Evolutionary conservation across 2,888 invertebrate species (phyloP).

Genomic region (Sepiola atlantica): DNA sequence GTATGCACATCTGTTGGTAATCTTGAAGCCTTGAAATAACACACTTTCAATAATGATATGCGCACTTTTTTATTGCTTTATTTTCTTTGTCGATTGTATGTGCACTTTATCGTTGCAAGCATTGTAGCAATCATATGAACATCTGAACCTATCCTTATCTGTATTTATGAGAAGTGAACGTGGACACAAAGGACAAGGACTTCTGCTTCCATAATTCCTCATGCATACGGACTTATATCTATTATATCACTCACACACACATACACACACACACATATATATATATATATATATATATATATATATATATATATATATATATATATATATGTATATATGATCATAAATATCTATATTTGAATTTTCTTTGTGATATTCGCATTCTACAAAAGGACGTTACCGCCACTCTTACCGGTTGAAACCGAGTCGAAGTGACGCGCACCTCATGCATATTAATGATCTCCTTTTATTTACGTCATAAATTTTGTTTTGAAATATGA

Average conservation of each 20-base stretch:
- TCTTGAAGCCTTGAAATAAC: too few species aligned
- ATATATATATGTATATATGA: not conserved
- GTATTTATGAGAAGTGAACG: not conserved
- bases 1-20: too few species aligned
- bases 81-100: not conserved
- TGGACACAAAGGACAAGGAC: not conserved
- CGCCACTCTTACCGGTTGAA: not conserved
- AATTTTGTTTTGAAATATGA: not conserved
- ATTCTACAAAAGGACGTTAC: not conserved
- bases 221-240: not conserved
- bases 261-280: too few species aligned
- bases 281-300: not conserved
- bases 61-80: not conserved
- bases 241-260: too few species aligned
- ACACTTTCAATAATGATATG: too few species aligned
- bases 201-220: not conserved
- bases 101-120: not conserved
- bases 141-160: not conserved
- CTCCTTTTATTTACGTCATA: not conserved
- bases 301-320: not conserved
- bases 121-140: not conserved
- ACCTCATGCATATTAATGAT: not conserved
- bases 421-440: not conserved
- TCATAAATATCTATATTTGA: not conserved
- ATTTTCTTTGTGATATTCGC: not conserved